A percentile compares a stretch with the other conserved stretches of the same genome.
These are phyloP conservation scores for Cyprinella venusta DNA, from an alignment of 2,797 vertebrate genomes.

Conservation along the genomic window DNA sequence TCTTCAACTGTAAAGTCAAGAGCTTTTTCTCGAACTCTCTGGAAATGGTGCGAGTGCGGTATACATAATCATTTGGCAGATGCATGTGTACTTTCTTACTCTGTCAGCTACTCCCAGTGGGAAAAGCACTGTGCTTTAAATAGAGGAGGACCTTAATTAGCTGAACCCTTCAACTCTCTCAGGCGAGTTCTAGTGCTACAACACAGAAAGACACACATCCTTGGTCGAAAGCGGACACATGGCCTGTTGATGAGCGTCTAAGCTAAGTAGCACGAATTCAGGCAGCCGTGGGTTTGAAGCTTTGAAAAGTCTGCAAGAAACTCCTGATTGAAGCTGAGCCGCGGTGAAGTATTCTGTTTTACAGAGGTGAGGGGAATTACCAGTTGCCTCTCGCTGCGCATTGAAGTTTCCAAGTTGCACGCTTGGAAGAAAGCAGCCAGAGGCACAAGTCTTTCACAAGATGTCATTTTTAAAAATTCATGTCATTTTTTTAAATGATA, in stretches of 20 bases:
- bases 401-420: conserved; percentile 49
- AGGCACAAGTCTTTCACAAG: conserved; percentile 45
- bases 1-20: conserved; percentile 17
- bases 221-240: conserved; percentile 63
- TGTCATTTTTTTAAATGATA: conserved; percentile 57
- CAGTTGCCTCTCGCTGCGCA: conserved; percentile 30
- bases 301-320: conserved; percentile 37
- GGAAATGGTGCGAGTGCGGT: conserved; percentile 37
- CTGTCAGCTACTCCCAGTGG: conserved; percentile 62
- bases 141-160: conserved; percentile 81
- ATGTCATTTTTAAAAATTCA: conserved; percentile 56
- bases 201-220: conserved; percentile 60
- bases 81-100: conserved; percentile 71
- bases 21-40: neutral
- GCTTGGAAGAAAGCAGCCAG: conserved; percentile 50
- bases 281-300: conserved; percentile 27
- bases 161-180: conserved; percentile 76
- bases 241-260: conserved; percentile 55
- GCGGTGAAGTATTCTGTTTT: conserved; percentile 49
- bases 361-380: conserved; percentile 43
- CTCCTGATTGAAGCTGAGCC: conserved; percentile 42
- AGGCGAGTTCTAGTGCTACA: conserved; percentile 47
- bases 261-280: conserved; percentile 42
- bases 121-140: conserved; percentile 74
- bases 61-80: conserved; percentile 26